Evolutionary conservation across 2,113 vertebrate species (phyloP), one percentile per base, ranked within the genome.

Genomic region (Heliornis fulica): DNA sequence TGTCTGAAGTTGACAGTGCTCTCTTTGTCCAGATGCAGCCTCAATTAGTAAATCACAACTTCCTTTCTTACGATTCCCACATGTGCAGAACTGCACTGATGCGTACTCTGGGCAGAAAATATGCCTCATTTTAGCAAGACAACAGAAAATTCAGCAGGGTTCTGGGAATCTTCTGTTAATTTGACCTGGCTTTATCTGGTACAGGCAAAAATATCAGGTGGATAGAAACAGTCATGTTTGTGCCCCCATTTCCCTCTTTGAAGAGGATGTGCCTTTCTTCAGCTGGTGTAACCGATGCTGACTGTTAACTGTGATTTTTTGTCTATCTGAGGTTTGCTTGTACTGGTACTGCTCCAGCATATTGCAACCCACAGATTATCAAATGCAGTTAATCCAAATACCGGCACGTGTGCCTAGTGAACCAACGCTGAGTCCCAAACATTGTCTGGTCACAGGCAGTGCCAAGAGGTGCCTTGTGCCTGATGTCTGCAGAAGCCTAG

Each of bases 1-100:
- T 89, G 90, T 75, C 92, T 96, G 93, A 89, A 83, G 86, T 65
- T 89, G 89, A 90, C 92, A 93, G 93, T 92, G 60, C 80, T 90
- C 80, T 92, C 96, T 93, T 96, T 96, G 92, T 93, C 60, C 8
- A 20, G 51, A 77, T 88, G 72, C 92, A 95, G 72, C 88, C 83
- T 95, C 64, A 74, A 78, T 54, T 75, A 65, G 80, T 84, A 70
- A 93, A 90, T 94, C 85, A 94, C 86, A 68, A 89, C 80, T 94
- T 88, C 65, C 83, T 93, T 83, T 64, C 86, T 50, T 93, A 83
- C 79, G 79, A 78, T 90, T 94, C 80, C 77, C 71, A 92, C 72
- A 78, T 76, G 83, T 94, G 72, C 51, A 34, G 7, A 94, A 83
- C 75, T 68, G 82, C 43, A 15, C 65, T 88, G 91, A 76, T 56